Evolutionary conservation across 2,888 invertebrate species (phyloP).

Genomic region (Drosophila limbata): DNA sequence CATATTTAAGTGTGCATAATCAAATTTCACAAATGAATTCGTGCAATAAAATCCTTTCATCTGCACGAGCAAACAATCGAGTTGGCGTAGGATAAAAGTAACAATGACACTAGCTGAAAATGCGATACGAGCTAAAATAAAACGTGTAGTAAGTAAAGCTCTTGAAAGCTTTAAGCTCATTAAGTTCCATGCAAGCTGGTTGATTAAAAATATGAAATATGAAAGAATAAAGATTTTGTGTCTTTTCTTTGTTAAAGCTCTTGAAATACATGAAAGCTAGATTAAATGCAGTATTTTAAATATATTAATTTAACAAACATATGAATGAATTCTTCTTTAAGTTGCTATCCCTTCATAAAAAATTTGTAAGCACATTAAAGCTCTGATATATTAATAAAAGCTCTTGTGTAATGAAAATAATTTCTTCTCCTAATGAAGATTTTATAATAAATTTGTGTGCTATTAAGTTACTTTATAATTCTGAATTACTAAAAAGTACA

Average conservation of each 20-base stretch:
- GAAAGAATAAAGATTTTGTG: no score
- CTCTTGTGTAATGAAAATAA: no score
- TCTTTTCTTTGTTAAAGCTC: background rate
- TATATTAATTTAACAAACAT: background rate
- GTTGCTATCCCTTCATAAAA: background rate
- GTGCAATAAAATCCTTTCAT: constrained; percentile 61
- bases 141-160: background rate
- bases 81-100: constrained; percentile 2
- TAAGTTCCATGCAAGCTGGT: background rate
- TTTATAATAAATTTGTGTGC: no score
- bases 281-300: no score
- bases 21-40: constrained; percentile 67
- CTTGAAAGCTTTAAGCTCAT: background rate
- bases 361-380: background rate
- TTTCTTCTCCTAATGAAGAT: no score
- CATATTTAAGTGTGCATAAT: constrained; percentile 55
- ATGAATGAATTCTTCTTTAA: background rate
- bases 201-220: background rate
- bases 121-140: background rate
- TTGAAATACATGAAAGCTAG: background rate
- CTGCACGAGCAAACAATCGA: constrained; percentile 52
- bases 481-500: no score
- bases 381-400: no score
- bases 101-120: constrained; percentile 32
- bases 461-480: no score